Evolutionary conservation across 2,888 invertebrate genomes (phyloP).

Genomic region (Melinaea menophilus): DNA sequence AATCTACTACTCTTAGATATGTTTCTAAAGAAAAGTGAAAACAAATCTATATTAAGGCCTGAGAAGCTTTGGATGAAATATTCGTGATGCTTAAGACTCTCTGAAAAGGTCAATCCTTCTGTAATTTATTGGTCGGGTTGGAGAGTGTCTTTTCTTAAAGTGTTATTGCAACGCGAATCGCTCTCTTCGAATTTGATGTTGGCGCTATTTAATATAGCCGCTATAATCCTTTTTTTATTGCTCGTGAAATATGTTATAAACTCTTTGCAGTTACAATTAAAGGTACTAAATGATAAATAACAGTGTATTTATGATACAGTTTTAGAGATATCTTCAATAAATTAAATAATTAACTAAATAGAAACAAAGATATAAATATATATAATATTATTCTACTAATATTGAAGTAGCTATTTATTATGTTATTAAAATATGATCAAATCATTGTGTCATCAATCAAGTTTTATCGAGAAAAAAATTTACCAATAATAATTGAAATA

Average conservation of each 20-base stretch:
- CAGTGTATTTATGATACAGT: no score
- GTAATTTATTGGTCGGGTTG: constrained; percentile 26
- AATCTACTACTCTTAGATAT: constrained; percentile 23
- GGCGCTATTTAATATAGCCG: constrained; percentile 11
- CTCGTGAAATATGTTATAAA: neutral
- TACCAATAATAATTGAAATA: no score
- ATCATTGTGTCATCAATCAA: no score
- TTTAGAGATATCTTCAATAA: no score
- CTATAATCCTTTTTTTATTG: constrained; percentile 9
- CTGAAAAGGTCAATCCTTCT: constrained; percentile 32
- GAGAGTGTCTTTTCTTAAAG: constrained; percentile 21
- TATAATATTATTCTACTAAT: no score
- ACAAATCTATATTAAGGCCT: constrained; percentile 28
- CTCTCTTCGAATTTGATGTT: constrained; percentile 16
- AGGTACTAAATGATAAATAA: no score
- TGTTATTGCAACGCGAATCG: constrained; percentile 26
- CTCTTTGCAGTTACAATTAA: no score
- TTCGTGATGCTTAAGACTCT: constrained; percentile 29
- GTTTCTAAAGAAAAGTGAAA: constrained; percentile 24
- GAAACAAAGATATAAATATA: no score
- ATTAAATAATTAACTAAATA: no score
- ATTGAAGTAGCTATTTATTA: no score
- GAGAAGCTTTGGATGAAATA: constrained; percentile 21
- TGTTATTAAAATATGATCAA: no score
- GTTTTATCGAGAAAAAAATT: no score